Evolutionary conservation across 2,797 vertebrate species (phyloP).

Genomic region (Pogoniulus pusillus): DNA sequence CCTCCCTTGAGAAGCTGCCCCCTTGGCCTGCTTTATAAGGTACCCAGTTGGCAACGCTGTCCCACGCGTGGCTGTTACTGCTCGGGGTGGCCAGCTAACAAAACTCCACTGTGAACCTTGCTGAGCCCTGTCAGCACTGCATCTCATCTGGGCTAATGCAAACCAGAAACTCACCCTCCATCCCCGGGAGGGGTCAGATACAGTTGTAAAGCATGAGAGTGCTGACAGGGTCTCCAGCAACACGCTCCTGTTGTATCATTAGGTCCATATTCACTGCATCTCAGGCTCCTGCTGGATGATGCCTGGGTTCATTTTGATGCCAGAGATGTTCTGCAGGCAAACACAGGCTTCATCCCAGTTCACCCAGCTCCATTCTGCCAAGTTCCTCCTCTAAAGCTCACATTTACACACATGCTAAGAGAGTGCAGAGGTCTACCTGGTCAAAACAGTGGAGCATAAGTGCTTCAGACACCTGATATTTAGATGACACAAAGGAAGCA

Average conservation of each 20-base stretch:
- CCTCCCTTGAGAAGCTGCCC: not conserved
- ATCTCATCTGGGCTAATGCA: constrained; percentile 76
- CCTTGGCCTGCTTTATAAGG: not conserved
- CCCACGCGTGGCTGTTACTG: not conserved
- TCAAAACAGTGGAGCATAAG: not conserved
- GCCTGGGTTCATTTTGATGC: not conserved
- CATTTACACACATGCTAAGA: not conserved
- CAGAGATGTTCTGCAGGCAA: not conserved
- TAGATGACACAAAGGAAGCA: not conserved
- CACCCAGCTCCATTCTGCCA: not conserved
- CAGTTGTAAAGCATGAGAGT: constrained; percentile 55
- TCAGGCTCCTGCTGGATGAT: not conserved
- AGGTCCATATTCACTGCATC: constrained; percentile 21
- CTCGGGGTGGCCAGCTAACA: not conserved
- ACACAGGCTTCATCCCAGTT: not conserved
- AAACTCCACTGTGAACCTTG: constrained; percentile 19
- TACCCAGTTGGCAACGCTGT: not conserved
- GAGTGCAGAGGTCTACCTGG: not conserved
- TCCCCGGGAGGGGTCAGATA: constrained; percentile 52
- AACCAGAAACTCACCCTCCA: constrained; percentile 63
- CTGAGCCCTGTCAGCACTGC: constrained; percentile 56
- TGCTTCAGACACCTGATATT: not conserved
- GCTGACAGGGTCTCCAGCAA: constrained; percentile 63
- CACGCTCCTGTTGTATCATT: constrained; percentile 39
- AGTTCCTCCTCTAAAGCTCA: not conserved